Evolutionary conservation across 2,888 invertebrate species (phyloP).

Genomic region (Gortyna flavago): DNA sequence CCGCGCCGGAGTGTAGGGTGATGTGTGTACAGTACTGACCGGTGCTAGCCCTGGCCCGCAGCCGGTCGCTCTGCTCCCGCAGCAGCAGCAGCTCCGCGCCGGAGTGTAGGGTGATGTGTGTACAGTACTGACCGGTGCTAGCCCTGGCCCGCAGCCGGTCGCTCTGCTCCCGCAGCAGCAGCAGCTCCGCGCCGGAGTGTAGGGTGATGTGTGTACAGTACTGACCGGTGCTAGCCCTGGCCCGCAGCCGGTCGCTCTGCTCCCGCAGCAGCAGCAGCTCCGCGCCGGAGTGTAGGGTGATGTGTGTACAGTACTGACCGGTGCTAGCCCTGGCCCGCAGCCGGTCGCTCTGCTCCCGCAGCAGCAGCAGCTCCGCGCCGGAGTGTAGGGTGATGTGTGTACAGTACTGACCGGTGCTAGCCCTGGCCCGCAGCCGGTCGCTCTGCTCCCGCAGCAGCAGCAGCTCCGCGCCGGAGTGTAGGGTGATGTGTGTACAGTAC

Average conservation of each 20-base stretch:
- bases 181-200: conserved; percentile 34
- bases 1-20: background rate
- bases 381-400: background rate
- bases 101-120: background rate
- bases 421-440: conserved; percentile 67
- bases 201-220: background rate
- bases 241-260: conserved; percentile 68
- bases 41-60: conserved; percentile 46
- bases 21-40: background rate
- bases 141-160: conserved; percentile 67
- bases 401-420: background rate
- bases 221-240: conserved; percentile 18
- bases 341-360: conserved; percentile 71
- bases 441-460: conserved; percentile 70
- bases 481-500: background rate
- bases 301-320: background rate
- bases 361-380: conserved; percentile 56
- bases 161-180: conserved; percentile 69
- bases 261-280: conserved; percentile 69
- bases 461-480: conserved; percentile 10
- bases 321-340: conserved; percentile 52
- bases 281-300: background rate
- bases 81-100: conserved; percentile 57
- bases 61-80: conserved; percentile 72
- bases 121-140: background rate